Evolutionary conservation across 1,140 invertebrate genomes (phyloP), one percentile per base, ranked within the genome.

Genomic region (Mercenaria mercenaria): DNA sequence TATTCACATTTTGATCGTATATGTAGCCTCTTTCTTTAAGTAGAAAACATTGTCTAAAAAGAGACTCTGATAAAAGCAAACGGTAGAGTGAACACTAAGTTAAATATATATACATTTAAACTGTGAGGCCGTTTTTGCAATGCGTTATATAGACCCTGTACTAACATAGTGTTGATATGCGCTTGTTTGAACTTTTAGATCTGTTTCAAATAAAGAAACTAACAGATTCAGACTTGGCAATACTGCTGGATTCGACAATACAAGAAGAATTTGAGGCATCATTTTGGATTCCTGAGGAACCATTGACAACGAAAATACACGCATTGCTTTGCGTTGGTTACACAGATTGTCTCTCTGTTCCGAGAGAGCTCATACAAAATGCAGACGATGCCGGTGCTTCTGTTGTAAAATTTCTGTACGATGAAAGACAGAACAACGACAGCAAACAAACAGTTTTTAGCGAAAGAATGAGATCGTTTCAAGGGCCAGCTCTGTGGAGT

Each of bases 321-420:
- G 77, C 91, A 18, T 81, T 95, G 18, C 39, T 91, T 39, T 32
- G 87, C 34, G 92, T 92, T 15, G 86, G 76, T 29, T 95, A 95
- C 80, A 92, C 91, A 2, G 93, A 92, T 80, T 94, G 93, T 20
- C 87, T 93, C n/a, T 92, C 93, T 76, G 92, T 95, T 74, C 89
- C 94, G 2, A 95, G 94, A 81, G 94, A 95, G 88, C 80, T 95
- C 15, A 88, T 95, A 39, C 94, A 95, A 86, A 95, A 98, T 90
- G 94, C 95, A 32, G 95, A 95, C 82, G 95, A 95, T 92, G 94
- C 95, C 41, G 92, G 93, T 34, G 94, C 94, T 11, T 93, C 92
- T 15, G 84, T 91, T 87, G 91, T 95, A 2, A 80, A 90, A 26
- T 95, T 95, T 90, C 92, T 95, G 18, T 87, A 93, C 50, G 95